Base-by-base conservation (phyloP, 2,888 invertebrate species). In the Lasioglossum pauxillum region DNA sequence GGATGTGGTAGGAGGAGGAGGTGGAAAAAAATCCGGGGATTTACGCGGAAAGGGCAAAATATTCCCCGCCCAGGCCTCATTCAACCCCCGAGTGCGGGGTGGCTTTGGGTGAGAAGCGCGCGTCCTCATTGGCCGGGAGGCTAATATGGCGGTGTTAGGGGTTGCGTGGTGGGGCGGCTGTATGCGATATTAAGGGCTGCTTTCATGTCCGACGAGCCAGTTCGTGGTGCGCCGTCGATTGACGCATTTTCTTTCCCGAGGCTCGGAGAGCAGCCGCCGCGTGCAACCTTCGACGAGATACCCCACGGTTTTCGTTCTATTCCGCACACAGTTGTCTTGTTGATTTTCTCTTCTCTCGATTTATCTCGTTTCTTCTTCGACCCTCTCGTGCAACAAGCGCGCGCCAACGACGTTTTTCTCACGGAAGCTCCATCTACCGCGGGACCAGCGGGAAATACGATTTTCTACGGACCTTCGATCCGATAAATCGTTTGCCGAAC, bases 191-290 rank as follows among this genome's bases (percentile, higher is more conserved):
- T 94, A 95, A 94, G 95, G 95, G 94, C 93, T 94, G 94, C 93
- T 93, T 93, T 92, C 90, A 91, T 92, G 92, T 92, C 93, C 91
- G 93, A 91, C 92, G 93, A 92, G 95, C 95, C 95, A 96, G 96
- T 96, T 95, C 94, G 95, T 95, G 94, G 94, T 95, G 95, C 95
- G 96, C 95, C 95, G 96, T 96, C 95, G 95, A 94, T 95, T 95
- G 93, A 94, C 93, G 93, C 95, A 93, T 94, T 94, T 90, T 91
- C 88, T 84, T 90, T 85, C 74, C 80, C 57, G 57, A 82, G 84
- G 78, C 82, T 75, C 82, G 78, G 82, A 87, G 89, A 88, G 84
- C 53, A 88, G 84, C 60, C 85, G 84, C 60, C 85, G 82, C 83
- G 89, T 82, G 76, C 49, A 80, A 67, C 57, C 4, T 82, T 31